Percentiles rank a stretch among this genome's conserved stretches.
phyloP scores from a whole-genome alignment of 2,113 vertebrate genomes.

The Monopterus albus region DNA sequence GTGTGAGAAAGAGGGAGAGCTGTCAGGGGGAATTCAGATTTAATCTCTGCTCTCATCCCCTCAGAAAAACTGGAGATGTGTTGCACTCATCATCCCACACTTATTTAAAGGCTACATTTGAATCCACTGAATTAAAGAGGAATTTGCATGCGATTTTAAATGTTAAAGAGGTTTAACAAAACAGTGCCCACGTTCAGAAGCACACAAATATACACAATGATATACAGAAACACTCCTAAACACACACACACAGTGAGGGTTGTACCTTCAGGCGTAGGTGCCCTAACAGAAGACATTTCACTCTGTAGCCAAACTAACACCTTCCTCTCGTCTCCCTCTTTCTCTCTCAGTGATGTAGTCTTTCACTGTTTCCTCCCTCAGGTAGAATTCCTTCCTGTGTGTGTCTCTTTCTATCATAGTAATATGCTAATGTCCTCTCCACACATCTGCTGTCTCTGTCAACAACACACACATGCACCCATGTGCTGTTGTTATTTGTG shows the following conservation, averaged over 20 bases:
- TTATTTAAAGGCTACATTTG: conserved; percentile 30
- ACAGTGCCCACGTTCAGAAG: neutral
- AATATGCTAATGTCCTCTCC: conserved; percentile 40
- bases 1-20: neutral
- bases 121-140: conserved; percentile 30
- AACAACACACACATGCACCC: conserved; percentile 7
- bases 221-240: neutral
- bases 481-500: neutral
- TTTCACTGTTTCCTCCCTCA: conserved; percentile 51
- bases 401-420: conserved; percentile 37
- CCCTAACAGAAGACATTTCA: conserved; percentile 36
- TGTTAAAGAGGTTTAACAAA: conserved; percentile 13
- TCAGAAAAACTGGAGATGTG: conserved; percentile 26
- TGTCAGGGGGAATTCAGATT: conserved; percentile 62
- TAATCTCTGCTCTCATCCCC: conserved; percentile 55
- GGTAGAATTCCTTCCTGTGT: conserved; percentile 29
- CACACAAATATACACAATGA: neutral
- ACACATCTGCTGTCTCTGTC: conserved; percentile 36
- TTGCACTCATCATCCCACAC: conserved; percentile 34
- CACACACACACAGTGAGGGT: conserved; percentile 3
- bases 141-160: conserved; percentile 38
- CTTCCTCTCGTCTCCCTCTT: conserved; percentile 14
- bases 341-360: conserved; percentile 32
- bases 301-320: conserved; percentile 30
- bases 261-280: conserved; percentile 28